Percentiles rank a stretch among this genome's conserved stretches.
phyloP scores from a whole-genome alignment of 2,888 invertebrate genomes.

The Ariolimax columbianus region DNA sequence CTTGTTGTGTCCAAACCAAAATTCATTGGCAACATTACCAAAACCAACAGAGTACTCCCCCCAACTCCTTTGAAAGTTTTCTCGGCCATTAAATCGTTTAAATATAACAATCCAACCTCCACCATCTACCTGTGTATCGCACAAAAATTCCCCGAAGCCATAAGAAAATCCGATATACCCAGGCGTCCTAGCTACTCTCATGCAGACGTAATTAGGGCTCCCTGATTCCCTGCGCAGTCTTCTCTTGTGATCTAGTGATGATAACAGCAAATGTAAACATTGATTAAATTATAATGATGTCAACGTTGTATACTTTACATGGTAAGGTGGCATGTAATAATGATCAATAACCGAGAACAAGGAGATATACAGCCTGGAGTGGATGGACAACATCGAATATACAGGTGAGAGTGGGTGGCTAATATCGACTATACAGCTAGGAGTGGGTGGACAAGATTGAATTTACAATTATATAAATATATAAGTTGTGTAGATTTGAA shows the following conservation, averaged over 20 bases:
- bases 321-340: too few species aligned
- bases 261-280: too few species aligned
- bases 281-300: too few species aligned
- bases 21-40: not conserved
- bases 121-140: not conserved
- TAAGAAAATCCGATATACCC: not conserved
- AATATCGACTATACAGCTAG: too few species aligned
- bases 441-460: too few species aligned
- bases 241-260: not conserved
- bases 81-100: not conserved
- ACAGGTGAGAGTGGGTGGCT: too few species aligned
- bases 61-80: not conserved
- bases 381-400: too few species aligned
- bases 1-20: not conserved
- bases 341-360: too few species aligned
- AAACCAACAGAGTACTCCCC: not conserved
- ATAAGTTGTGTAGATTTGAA: too few species aligned
- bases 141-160: not conserved
- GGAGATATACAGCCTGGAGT: too few species aligned
- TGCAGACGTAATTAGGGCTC: not conserved
- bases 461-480: too few species aligned
- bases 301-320: too few species aligned
- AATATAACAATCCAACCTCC: not conserved
- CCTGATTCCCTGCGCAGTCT: not conserved
- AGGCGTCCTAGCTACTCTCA: not conserved